Base-by-base conservation (phyloP, 2,888 invertebrate genomes). In the Tipula vernalis region DNA sequence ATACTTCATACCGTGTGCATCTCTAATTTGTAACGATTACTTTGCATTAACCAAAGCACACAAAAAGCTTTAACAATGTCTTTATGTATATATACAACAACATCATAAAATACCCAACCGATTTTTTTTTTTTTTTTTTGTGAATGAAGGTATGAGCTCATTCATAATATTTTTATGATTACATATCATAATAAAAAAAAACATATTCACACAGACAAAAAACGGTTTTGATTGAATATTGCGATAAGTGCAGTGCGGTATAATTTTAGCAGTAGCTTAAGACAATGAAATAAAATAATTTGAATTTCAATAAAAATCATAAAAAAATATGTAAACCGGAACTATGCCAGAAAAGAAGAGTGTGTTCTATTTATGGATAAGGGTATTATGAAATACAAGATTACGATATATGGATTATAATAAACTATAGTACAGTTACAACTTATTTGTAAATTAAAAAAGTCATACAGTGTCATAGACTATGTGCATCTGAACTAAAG, bases 291-390 rank as follows among this genome's bases (percentile, higher is more conserved):
- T 15, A n/a, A 5, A 51, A 47, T 47, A n/a, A 51, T 71, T 71
- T 71, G 71, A 28, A 71, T 71, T 71, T 71, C 28, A 71, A 71
- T 71, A 71, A 71, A 51, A 51, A 51, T 51, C 51, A 51, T 51
- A 51, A 51, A 51, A 51, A 51, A 51, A 51, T 71, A 28, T 71
- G 15, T 84, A 84, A 84, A 84, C 84, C 84, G 84, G 84, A 84
- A 84, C 84, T 84, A 84, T 84, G 84, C 84, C 39, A 84, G 84
- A 84, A 39, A 84, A n/a, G 84, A 36, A n/a, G 39, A 13, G n/a
- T 39, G n/a, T 39, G 28, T 28, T 71, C 71, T 28, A 71, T 12
- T 28, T 71, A 71, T 71, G 51, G 15, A 18, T 71, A 71, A 28
- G 51, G 15, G 71, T 71, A 71, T 71, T 71, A 28, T 12, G 71